Percentiles rank a stretch among this genome's conserved stretches.
Evolutionary conservation across 2,113 vertebrate species (phyloP).

Genomic region (Dipodomys spectabilis): DNA sequence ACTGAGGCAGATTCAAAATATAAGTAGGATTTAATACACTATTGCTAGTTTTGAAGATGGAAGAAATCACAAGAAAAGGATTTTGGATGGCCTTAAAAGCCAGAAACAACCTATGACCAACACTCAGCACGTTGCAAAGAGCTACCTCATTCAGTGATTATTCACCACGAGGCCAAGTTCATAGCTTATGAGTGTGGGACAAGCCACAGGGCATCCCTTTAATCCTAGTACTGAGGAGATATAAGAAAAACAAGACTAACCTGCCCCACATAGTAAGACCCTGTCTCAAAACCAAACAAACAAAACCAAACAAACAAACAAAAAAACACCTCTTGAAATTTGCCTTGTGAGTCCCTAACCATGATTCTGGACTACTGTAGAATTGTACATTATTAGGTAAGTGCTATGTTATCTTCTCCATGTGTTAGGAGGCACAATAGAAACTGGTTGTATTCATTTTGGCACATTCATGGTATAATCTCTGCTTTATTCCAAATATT

Average conservation of each 20-base stretch:
- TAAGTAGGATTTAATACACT: background rate
- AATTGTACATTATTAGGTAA: background rate
- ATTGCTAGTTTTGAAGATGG: background rate
- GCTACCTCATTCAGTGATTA: fast-evolving
- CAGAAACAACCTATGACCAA: background rate
- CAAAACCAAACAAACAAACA: background rate
- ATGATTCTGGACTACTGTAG: too few species aligned
- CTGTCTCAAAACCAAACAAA: background rate
- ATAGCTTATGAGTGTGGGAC: background rate
- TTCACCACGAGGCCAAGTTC: background rate
- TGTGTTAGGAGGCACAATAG: fast-evolving
- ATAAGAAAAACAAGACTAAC: background rate
- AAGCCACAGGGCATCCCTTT: fast-evolving
- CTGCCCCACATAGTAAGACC: background rate
- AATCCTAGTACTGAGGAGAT: background rate
- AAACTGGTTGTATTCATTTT: background rate
- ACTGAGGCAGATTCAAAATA: background rate
- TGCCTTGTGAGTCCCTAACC: fast-evolving
- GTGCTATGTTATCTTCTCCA: too few species aligned
- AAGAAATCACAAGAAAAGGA: background rate
- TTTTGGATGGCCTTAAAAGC: background rate
- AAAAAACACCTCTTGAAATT: background rate
- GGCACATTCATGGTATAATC: background rate
- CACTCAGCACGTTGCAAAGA: background rate
- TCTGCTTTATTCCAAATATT: background rate